These are phyloP conservation scores for Styela plicata DNA, from an alignment of 23 tunicate species.

Conservation along the genomic window DNA sequence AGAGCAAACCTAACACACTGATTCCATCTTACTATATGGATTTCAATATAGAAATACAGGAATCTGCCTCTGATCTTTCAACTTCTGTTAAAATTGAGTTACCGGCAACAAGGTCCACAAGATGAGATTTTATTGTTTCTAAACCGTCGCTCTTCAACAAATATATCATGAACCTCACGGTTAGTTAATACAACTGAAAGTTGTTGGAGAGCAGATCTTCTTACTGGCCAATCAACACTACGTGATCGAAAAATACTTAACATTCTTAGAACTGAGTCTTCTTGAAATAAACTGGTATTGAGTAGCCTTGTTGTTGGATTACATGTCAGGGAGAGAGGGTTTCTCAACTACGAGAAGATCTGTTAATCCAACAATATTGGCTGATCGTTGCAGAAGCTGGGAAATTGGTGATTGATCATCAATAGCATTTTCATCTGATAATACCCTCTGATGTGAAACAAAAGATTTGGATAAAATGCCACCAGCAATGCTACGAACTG, in stretches of 20 bases:
- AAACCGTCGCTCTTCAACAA: constrained; percentile 58
- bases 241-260: constrained; percentile 63
- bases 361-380: constrained; percentile 48
- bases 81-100: constrained; percentile 60
- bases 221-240: constrained; percentile 42
- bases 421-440: not conserved
- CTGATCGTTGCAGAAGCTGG: not conserved
- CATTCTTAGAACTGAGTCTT: constrained; percentile 68
- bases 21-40: constrained; percentile 37
- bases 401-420: not conserved
- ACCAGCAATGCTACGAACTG: constrained; percentile 53
- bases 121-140: constrained; percentile 30
- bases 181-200: constrained; percentile 66
- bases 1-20: constrained; percentile 27
- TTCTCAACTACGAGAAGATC: constrained; percentile 71
- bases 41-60: constrained; percentile 61
- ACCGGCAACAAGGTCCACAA: constrained; percentile 34
- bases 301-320: not conserved
- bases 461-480: not conserved
- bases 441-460: not conserved
- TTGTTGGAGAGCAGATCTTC: constrained; percentile 78
- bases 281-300: constrained; percentile 51
- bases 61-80: constrained; percentile 38
- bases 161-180: constrained; percentile 44
- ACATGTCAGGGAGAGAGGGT: constrained; percentile 53